Evolutionary conservation across 1,140 invertebrate species (phyloP).

Genomic region (Trichonephila clavata): DNA sequence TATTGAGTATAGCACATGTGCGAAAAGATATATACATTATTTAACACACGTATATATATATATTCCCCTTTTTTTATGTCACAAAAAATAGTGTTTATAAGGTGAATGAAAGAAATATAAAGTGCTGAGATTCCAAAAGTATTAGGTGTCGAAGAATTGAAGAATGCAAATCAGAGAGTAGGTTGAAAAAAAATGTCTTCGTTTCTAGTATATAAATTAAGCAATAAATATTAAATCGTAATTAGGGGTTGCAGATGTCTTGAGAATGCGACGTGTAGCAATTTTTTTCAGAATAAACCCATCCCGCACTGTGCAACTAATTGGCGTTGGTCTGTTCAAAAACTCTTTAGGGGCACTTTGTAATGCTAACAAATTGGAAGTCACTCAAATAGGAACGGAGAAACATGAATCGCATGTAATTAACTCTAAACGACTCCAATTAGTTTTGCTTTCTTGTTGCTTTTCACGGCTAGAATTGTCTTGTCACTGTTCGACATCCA

Average conservation of each 20-base stretch:
- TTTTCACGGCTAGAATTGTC: constrained; percentile 43
- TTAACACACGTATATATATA: too few relatives aligned
- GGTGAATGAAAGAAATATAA: too few relatives aligned
- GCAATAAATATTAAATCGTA: constrained; percentile 58
- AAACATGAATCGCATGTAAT: constrained; percentile 70
- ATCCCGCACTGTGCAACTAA: constrained; percentile 21
- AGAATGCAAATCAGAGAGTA: constrained; percentile 46
- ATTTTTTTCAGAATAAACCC: constrained; percentile 18
- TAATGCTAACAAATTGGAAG: constrained; percentile 57
- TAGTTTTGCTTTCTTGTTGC: constrained; percentile 55
- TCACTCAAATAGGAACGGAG: constrained; percentile 47
- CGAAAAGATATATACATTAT: too few relatives aligned
- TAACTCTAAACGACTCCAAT: constrained; percentile 66
- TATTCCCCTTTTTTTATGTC: too few relatives aligned
- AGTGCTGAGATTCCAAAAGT: neutral
- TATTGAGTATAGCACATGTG: too few relatives aligned
- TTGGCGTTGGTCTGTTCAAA: neutral
- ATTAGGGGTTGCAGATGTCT: constrained; percentile 29
- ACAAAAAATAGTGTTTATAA: too few relatives aligned
- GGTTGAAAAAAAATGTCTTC: neutral
- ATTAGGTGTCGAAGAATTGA: neutral
- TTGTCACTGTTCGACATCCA: constrained; percentile 39
- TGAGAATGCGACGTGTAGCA: neutral
- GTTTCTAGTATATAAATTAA: constrained; percentile 48
- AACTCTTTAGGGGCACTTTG: constrained; percentile 3